These are phyloP conservation scores for Cyrtorhinus lividipennis DNA, from an alignment of 1,140 invertebrate genomes.

Conservation along the genomic window DNA sequence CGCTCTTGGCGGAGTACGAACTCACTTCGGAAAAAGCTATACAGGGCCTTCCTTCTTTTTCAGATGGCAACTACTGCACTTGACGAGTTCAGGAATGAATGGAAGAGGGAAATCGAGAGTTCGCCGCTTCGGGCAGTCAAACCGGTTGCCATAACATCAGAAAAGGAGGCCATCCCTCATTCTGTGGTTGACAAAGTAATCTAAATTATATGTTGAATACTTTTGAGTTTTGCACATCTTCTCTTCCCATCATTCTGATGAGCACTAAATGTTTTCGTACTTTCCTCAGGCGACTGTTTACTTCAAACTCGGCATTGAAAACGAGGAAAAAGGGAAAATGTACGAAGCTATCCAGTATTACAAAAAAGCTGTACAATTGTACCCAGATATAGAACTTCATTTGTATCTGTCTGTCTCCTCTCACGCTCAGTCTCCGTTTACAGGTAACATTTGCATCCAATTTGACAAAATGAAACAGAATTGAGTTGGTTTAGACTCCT, in stretches of 20 bases:
- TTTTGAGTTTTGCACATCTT: not conserved
- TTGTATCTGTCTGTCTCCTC: slow-evolving; percentile 41
- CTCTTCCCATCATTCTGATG: not conserved
- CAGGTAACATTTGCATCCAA: not conserved
- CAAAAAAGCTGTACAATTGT: slow-evolving; percentile 66
- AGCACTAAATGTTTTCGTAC: not conserved
- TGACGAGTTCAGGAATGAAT: slow-evolving; percentile 19
- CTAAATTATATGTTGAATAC: not conserved
- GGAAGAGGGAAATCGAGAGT: slow-evolving; percentile 18
- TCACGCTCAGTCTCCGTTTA: not conserved
- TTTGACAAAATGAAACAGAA: not conserved
- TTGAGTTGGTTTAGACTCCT: no score
- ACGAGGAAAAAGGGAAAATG: slow-evolving; percentile 55
- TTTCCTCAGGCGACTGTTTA: slow-evolving; percentile 37
- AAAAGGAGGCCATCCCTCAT: not conserved
- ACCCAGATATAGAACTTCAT: slow-evolving; percentile 75
- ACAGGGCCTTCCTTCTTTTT: no score
- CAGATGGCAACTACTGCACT: not conserved
- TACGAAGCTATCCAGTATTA: slow-evolving; percentile 76
- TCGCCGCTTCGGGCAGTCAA: slow-evolving; percentile 6
- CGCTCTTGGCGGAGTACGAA: no score
- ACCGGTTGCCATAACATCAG: not conserved
- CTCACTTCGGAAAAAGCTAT: no score
- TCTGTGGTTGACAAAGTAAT: slow-evolving; percentile 20
- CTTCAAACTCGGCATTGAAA: slow-evolving; percentile 49